Evolutionary conservation across 2,113 vertebrate genomes (phyloP).

Genomic region (Vulpes ferrilata): DNA sequence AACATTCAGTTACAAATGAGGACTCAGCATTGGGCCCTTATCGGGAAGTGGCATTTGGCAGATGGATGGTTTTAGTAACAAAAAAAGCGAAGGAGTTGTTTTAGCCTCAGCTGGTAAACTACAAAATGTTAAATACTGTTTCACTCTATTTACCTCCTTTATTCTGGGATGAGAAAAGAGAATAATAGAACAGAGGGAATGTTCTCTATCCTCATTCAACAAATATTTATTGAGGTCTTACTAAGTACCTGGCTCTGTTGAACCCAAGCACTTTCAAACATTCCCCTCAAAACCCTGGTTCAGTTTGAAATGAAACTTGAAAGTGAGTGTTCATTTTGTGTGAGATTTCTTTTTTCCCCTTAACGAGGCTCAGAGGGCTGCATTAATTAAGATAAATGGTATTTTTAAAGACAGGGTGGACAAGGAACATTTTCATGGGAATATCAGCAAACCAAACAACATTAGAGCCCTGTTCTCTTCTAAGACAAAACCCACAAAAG

Average conservation of each 20-base stretch:
- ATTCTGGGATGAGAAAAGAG: conserved; percentile 67
- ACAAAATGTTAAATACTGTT: conserved; percentile 71
- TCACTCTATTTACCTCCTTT: conserved; percentile 73
- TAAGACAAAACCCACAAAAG: background rate
- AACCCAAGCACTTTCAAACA: conserved; percentile 1
- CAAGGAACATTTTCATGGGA: background rate
- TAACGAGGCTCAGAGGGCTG: background rate
- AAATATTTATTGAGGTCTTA: conserved; percentile 53
- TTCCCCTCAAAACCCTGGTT: conserved; percentile 1
- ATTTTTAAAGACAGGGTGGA: conserved; percentile 51
- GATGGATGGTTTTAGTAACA: conserved; percentile 87
- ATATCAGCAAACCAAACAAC: conserved; percentile 10
- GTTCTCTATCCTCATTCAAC: conserved; percentile 34
- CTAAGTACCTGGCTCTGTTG: background rate
- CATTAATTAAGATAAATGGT: background rate
- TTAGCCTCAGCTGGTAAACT: conserved; percentile 73
- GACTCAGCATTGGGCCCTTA: conserved; percentile 85
- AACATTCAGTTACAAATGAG: conserved; percentile 87
- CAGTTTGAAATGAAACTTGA: background rate
- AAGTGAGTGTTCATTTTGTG: background rate
- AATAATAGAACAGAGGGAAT: conserved; percentile 54
- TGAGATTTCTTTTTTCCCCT: background rate
- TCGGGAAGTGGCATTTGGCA: conserved; percentile 87
- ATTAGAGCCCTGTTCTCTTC: background rate
- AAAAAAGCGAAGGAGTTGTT: conserved; percentile 71